phyloP scores from a whole-genome alignment of 2,113 vertebrate species.

The Phyllostomus discolor region DNA sequence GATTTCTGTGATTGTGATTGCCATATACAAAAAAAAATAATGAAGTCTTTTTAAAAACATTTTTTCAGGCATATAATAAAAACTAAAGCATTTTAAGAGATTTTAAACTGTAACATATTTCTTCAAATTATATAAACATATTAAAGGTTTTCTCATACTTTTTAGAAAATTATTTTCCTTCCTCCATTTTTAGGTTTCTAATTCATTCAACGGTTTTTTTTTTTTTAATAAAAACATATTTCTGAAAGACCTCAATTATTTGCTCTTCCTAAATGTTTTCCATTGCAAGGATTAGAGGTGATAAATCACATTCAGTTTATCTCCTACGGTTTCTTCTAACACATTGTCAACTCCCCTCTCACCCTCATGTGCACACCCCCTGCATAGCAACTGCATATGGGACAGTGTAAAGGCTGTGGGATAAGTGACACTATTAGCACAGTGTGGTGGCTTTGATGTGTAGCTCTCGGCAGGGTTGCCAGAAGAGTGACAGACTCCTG shows the following conservation, averaged over 20 bases:
- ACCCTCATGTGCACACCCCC: conserved; percentile 54
- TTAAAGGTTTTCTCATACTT: conserved; percentile 40
- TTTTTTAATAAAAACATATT: conserved; percentile 36
- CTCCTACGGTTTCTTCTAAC: conserved; percentile 71
- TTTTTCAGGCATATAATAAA: conserved; percentile 35
- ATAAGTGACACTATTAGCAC: conserved; percentile 75
- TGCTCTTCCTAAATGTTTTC: conserved; percentile 60
- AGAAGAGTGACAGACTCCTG: conserved; percentile 72
- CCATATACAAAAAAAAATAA: conserved; percentile 19
- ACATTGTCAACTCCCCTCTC: conserved; percentile 58
- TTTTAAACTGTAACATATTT: conserved; percentile 15
- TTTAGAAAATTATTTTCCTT: conserved; percentile 40
- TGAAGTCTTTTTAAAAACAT: background rate
- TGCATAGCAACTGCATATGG: conserved; percentile 52
- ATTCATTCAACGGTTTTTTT: conserved; percentile 43
- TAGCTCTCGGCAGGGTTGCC: conserved; percentile 71
- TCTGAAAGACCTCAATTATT: conserved; percentile 58
- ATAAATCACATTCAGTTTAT: conserved; percentile 70
- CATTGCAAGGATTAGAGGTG: conserved; percentile 64
- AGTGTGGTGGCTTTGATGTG: conserved; percentile 75
- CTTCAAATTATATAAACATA: conserved; percentile 35
- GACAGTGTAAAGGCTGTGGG: conserved; percentile 65
- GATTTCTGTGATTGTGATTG: conserved; percentile 42
- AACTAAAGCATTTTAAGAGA: conserved; percentile 16
- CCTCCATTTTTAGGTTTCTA: conserved; percentile 55